Evolutionary conservation across 2,113 vertebrate species (phyloP), one percentile per base, ranked within the genome.

Genomic region (Procavia capensis): DNA sequence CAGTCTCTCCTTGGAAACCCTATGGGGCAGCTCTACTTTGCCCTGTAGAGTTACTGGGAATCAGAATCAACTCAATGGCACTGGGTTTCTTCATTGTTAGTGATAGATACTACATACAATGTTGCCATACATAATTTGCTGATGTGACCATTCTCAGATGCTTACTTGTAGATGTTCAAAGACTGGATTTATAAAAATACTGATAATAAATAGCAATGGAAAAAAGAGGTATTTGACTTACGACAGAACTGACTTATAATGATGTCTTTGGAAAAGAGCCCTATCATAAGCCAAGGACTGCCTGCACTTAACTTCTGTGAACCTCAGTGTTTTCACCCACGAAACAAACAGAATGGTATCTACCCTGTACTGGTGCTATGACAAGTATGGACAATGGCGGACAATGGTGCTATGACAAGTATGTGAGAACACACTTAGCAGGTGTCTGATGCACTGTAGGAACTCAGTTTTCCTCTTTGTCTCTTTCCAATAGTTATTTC

Each of bases 401-500:
- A n/a, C 6, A 29, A 25, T 0, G 34, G 24, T 34, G 72, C 64
- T 2, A 3, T 27, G 25, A 45, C 5, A 7, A 41, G 8, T 13
- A 6, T 11, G 63, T 43, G 13, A 22, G n/a, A 68, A 59, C 74
- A 20, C 10, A 1, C n/a, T 50, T 7, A 45, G 43, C 85, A 5
- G 2, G 45, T 9, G 39, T 20, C 59, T 9, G 64, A 64, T 10
- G 25, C 29, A 3, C 3, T 4, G 24, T 3, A 24, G 45, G 57
- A 86, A 64, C 13, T 36, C 10, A 36, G 41, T 14, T 64, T 86
- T 93, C 82, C 74, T 85, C 27, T 45, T 10, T 41, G 54, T 47
- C 83, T 84, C 63, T 82, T 31, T 66, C 43, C 43, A 63, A 36
- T 66, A 11, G 1, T 78, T 84, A 45, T 47, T 95, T 88, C 47